Base-by-base conservation (phyloP, 2,888 invertebrate species). In the Cancer borealis region DNA sequence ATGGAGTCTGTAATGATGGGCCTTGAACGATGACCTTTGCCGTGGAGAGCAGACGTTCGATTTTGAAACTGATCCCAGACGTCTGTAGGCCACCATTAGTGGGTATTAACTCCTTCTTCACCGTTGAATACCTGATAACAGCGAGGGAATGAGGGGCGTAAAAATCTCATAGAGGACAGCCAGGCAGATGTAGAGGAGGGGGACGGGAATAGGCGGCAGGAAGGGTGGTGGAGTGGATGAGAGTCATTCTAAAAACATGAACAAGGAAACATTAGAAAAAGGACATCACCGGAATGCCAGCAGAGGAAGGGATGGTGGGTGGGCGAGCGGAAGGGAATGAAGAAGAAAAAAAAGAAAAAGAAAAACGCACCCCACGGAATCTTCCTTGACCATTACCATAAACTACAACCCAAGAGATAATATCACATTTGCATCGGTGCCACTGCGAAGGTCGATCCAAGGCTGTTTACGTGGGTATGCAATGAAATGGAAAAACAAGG, bases 391-490 rank as follows among this genome's bases (percentile, higher is more conserved):
- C 73, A 73, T 73, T 73, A 73, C 26, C 73, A 26, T 73, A n/a
- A 73, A n/a, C 73, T 73, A 73, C n/a, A 26, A 26, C 73, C 12
- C n/a, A 6, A 6, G 73, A 73, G 73, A 73, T 73, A 73, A 73
- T 73, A 73, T 73, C 26, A 73, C 73, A 73, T 73, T 73, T 73
- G 73, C 73, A 73, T 73, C 26, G 73, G 73, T 73, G 73, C n/a
- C 73, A 73, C 73, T 73, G 73, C 8, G 73, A 73, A 73, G 73
- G 73, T 73, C 73, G 73, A 73, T 73, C 73, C 73, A 6, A 26
- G 73, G 73, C n/a, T n/a, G 73, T 3, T 26, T 1, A 26, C 73
- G 26, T 54, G 54, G 54, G 3, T 54, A 17, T 12, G 54, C 54
- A 17, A 54, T 21, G 73, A 6, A n/a, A 73, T 21, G 73, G 73